Evolutionary conservation across 92 coral and sea anemone genomes (phyloP).

Genomic region (Parazoanthus darwini): DNA sequence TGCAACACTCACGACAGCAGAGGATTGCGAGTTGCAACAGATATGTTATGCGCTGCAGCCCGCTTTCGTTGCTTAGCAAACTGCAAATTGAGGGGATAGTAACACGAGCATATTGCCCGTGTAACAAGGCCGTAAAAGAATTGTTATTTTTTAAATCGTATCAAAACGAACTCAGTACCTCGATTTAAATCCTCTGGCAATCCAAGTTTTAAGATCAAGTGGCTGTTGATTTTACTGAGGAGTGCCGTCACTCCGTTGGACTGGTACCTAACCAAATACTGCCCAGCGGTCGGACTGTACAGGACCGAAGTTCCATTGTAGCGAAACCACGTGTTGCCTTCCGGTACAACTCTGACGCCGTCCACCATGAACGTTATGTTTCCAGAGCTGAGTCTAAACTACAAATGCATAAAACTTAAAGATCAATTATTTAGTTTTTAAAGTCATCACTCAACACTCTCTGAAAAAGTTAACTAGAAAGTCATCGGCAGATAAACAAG

Average conservation of each 20-base stretch:
- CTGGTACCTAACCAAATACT: conserved; percentile 12
- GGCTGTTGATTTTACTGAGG: neutral
- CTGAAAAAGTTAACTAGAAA: no score
- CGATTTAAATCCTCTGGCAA: neutral
- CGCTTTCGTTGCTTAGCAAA: no score
- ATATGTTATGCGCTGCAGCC: no score
- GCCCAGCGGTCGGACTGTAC: neutral
- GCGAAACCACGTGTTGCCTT: neutral
- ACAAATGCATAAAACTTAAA: neutral
- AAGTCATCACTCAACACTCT: no score
- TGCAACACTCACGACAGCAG: no score
- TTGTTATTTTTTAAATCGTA: no score
- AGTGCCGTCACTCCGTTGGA: conserved; percentile 1
- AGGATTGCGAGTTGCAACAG: no score
- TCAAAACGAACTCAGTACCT: neutral
- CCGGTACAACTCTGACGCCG: neutral
- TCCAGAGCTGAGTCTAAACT: neutral
- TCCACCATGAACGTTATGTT: neutral
- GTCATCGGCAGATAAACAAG: neutral
- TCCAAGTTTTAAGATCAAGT: neutral
- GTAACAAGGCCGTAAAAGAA: no score
- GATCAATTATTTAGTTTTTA: neutral
- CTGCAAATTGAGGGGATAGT: no score
- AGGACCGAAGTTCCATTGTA: neutral
- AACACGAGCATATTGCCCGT: no score